Evolutionary conservation across 1,140 invertebrate genomes (phyloP).

Genomic region (Lucilia sericata): DNA sequence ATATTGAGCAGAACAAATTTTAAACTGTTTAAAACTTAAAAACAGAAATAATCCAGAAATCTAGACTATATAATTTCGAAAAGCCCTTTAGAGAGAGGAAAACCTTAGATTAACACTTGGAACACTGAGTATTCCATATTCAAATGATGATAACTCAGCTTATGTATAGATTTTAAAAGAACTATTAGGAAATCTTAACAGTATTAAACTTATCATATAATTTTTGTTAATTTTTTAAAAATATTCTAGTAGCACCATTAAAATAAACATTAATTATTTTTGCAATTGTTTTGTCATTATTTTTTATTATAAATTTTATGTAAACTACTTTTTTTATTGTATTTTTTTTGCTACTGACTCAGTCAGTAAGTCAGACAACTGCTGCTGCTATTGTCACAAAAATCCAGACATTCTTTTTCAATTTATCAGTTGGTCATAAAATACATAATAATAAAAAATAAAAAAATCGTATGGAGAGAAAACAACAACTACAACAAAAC

Average conservation of each 20-base stretch:
- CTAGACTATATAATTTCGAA: no score
- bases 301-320: background rate
- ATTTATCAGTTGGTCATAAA: slow-evolving; percentile 16
- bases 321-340: background rate
- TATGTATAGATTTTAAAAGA: no score
- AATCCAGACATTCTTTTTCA: background rate
- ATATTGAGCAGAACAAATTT: no score
- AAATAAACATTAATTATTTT: background rate
- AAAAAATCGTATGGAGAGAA: background rate
- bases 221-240: background rate
- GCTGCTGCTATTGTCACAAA: no score
- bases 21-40: no score
- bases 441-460: background rate
- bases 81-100: no score
- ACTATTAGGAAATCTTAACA: background rate
- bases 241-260: background rate
- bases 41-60: no score
- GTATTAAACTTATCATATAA: background rate
- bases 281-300: background rate
- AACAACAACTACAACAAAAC: background rate
- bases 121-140: no score
- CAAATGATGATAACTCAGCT: no score
- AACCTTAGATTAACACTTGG: no score
- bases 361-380: background rate
- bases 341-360: background rate